phyloP scores from a whole-genome alignment of 2,888 invertebrate genomes.

The Latrodectus hesperus region DNA sequence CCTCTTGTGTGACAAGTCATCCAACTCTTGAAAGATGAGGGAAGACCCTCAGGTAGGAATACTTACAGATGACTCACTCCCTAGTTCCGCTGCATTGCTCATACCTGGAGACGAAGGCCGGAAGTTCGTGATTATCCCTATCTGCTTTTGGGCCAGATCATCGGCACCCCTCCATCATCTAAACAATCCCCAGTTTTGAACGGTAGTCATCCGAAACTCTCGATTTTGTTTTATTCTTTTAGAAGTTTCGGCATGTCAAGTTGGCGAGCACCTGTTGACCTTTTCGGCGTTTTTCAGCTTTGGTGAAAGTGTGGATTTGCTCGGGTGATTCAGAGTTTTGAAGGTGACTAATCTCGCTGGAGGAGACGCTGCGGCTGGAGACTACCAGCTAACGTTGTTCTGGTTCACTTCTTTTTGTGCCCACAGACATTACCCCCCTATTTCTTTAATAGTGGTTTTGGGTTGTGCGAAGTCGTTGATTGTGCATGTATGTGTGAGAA shows the following conservation, averaged over 20 bases:
- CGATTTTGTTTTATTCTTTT: too few species aligned
- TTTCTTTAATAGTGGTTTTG: background rate
- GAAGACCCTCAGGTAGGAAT: background rate
- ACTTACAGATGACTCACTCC: conserved; percentile 30
- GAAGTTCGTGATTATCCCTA: conserved; percentile 44
- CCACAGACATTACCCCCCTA: background rate
- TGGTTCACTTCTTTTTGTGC: background rate
- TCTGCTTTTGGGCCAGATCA: background rate
- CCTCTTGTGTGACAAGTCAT: background rate
- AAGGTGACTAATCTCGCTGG: conserved; percentile 19
- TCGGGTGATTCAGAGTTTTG: conserved; percentile 41
- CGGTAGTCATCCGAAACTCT: background rate
- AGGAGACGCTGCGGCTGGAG: background rate
- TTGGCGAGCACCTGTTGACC: conserved; percentile 51
- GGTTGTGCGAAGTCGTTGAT: background rate
- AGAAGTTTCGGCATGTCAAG: conserved; percentile 10
- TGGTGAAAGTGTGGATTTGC: conserved; percentile 36
- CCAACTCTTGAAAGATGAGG: background rate
- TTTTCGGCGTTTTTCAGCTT: background rate
- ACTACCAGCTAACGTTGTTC: background rate
- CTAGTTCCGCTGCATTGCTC: conserved; percentile 15
- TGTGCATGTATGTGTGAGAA: background rate
- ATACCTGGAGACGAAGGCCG: conserved; percentile 15
- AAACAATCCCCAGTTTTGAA: background rate
- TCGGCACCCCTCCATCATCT: background rate